Conservation (phyloP, 2,113 vertebrate genomes). For the Labeo rohita region DNA sequence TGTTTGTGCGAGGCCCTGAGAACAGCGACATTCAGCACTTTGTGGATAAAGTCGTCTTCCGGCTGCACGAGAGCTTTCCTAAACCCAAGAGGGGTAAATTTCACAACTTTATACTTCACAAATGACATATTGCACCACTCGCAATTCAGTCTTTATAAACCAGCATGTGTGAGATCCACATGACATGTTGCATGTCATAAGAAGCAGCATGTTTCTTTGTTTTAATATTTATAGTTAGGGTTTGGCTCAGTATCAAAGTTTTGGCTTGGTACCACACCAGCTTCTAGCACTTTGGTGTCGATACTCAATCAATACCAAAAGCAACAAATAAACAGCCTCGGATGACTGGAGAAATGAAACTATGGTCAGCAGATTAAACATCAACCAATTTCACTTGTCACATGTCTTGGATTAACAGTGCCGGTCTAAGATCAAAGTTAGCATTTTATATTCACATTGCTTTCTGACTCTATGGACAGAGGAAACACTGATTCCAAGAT, state of each 20-base stretch:
- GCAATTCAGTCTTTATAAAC: neutral
- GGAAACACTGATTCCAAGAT: neutral
- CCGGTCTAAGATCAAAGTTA: neutral
- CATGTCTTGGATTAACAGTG: neutral
- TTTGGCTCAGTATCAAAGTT: neutral
- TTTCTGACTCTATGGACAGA: neutral
- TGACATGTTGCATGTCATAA: neutral
- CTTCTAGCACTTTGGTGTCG: neutral
- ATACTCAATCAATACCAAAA: neutral
- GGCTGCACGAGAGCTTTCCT: slow-evolving; percentile 97
- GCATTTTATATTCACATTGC: neutral
- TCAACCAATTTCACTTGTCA: neutral
- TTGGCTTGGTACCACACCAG: neutral
- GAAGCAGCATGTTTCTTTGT: neutral
- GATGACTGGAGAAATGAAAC: slow-evolving; percentile 2
- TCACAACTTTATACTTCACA: neutral
- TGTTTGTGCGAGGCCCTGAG: slow-evolving; percentile 96
- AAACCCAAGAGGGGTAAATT: slow-evolving; percentile 94
- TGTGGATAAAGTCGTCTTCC: slow-evolving; percentile 96
- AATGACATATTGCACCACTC: neutral
- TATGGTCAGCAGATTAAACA: neutral
- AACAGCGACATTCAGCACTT: slow-evolving; percentile 98
- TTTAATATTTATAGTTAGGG: neutral
- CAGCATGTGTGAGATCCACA: neutral
- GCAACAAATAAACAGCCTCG: neutral